These are phyloP conservation scores for Okapia johnstoni DNA, from an alignment of 2,113 vertebrate genomes.

Conservation along the genomic window DNA sequence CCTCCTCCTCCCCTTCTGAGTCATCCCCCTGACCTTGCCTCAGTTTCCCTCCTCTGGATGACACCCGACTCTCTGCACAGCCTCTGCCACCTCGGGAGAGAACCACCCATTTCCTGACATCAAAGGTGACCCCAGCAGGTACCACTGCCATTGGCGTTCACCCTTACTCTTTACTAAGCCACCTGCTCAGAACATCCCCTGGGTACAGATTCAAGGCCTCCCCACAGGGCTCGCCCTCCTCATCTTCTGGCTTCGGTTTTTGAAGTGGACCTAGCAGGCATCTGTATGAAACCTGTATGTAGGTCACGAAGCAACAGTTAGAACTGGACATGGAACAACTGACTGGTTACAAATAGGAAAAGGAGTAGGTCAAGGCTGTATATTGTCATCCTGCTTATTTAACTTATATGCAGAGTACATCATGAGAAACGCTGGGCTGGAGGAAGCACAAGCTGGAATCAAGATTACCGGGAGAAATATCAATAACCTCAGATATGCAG, in stretches of 20 bases:
- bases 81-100: background rate
- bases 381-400: background rate
- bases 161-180: background rate
- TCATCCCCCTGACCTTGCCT: background rate
- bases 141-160: rapidly evolving
- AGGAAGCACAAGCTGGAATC: background rate
- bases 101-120: background rate
- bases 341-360: background rate
- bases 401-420: background rate
- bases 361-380: background rate
- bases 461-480: background rate
- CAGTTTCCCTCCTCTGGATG: background rate
- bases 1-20: background rate
- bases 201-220: rapidly evolving
- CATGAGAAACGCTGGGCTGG: background rate
- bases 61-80: background rate
- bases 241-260: background rate
- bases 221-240: background rate
- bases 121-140: background rate
- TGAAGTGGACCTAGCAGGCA: background rate
- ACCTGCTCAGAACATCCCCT: background rate
- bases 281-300: background rate
- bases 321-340: background rate
- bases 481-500: background rate
- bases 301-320: background rate